phyloP scores from a whole-genome alignment of 2,888 invertebrate species.

The Dynastes hyllus region DNA sequence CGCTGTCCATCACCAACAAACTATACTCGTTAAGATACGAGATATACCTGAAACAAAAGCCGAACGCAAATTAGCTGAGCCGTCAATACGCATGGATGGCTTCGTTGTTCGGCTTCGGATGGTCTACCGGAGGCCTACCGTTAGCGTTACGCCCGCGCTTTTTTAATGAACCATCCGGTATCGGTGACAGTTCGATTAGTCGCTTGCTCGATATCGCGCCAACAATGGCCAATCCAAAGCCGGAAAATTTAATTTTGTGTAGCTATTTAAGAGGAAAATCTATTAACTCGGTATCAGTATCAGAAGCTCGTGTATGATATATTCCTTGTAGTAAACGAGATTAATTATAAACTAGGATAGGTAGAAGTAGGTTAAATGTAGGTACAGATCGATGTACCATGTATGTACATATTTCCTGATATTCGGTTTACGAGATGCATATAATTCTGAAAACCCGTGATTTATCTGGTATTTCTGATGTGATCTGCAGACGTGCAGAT shows the following conservation, averaged over 20 bases:
- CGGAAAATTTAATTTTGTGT: constrained; percentile 31
- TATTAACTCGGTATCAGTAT: constrained; percentile 18
- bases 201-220: constrained; percentile 19
- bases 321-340: background rate
- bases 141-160: background rate
- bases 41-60: constrained; percentile 48
- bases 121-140: constrained; percentile 21
- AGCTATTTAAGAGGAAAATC: constrained; percentile 33
- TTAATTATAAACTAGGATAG: no score
- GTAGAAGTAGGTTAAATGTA: no score
- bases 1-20: constrained; percentile 23
- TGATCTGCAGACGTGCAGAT: no score
- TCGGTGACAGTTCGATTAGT: constrained; percentile 39
- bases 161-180: constrained; percentile 31
- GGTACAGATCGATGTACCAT: no score
- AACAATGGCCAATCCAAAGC: constrained; percentile 8
- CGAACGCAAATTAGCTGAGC: constrained; percentile 36
- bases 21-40: constrained; percentile 47
- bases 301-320: background rate
- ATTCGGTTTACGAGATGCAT: no score
- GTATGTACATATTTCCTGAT: no score
- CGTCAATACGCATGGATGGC: constrained; percentile 29
- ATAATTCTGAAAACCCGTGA: no score
- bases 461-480: no score
- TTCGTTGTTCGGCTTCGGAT: background rate